Conservation (phyloP, 2,888 invertebrate species). For the Nycteola revayana region DNA sequence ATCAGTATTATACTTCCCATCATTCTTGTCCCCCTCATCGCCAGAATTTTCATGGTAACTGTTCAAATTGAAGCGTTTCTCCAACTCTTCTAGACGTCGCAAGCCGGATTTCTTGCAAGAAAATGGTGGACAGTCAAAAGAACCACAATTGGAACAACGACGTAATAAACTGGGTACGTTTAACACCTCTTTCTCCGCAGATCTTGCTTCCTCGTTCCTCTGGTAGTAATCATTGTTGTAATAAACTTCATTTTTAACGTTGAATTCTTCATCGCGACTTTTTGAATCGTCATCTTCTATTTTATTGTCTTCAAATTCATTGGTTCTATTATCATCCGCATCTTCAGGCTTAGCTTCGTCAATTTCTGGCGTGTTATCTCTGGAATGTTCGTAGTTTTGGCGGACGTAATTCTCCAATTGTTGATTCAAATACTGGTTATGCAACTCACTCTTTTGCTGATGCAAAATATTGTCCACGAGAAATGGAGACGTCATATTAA, state of each 20-base stretch:
- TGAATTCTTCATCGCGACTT: constrained; percentile 50
- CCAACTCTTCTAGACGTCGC: constrained; percentile 64
- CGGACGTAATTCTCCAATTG: constrained; percentile 69
- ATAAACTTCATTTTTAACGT: constrained; percentile 60
- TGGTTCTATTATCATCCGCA: constrained; percentile 46
- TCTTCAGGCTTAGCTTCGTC: constrained; percentile 53
- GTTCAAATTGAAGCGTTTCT: constrained; percentile 66
- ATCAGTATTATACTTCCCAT: constrained; percentile 54
- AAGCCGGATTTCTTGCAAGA: constrained; percentile 73
- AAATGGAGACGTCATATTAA: constrained; percentile 83
- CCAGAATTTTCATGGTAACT: constrained; percentile 69
- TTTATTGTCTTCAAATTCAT: constrained; percentile 49
- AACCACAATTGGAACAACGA: constrained; percentile 80
- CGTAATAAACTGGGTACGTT: constrained; percentile 63
- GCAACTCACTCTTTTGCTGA: constrained; percentile 77
- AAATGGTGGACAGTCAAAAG: constrained; percentile 79
- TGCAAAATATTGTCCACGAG: constrained; percentile 84
- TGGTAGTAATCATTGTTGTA: constrained; percentile 59
- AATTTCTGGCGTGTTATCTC: constrained; percentile 65
- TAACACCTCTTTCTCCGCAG: constrained; percentile 61
- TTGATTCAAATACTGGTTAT: constrained; percentile 80
- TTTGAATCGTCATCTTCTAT: constrained; percentile 57
- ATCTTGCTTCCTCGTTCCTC: constrained; percentile 42
- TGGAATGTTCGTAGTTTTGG: constrained; percentile 53
- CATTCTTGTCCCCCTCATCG: constrained; percentile 54